Evolutionary conservation across 2,797 vertebrate genomes (phyloP).

Genomic region (Lerista edwardsae): DNA sequence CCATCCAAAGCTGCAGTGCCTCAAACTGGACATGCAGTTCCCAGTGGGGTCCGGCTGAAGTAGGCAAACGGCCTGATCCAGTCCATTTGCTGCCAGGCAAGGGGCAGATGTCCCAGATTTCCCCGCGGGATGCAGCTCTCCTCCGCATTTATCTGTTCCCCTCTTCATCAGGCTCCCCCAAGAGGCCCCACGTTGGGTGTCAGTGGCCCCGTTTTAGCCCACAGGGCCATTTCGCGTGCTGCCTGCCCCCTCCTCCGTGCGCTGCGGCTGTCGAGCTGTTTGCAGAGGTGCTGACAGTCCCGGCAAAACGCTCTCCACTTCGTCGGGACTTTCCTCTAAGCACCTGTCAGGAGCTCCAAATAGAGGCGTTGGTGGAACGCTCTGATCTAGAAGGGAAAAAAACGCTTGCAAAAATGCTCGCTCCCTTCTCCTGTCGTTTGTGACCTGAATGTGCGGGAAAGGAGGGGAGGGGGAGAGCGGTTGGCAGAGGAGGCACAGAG

Average conservation of each 20-base stretch:
- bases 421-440: not conserved
- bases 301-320: not conserved
- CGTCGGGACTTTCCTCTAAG: fast-evolving
- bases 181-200: too few species aligned
- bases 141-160: too few species aligned
- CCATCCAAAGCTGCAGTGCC: too few species aligned
- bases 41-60: too few species aligned
- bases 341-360: constrained; percentile 38
- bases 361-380: constrained; percentile 50
- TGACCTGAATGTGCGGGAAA: constrained; percentile 39
- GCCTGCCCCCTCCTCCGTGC: not conserved
- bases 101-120: too few species aligned
- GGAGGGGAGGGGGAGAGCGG: constrained; percentile 28
- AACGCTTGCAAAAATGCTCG: not conserved
- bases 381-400: not conserved
- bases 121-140: too few species aligned
- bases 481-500: not conserved
- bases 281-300: not conserved
- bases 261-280: too few species aligned
- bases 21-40: too few species aligned
- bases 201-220: not conserved
- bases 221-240: not conserved
- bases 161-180: too few species aligned
- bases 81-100: too few species aligned
- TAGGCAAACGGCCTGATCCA: too few species aligned